Evolutionary conservation across 1,140 invertebrate species (phyloP), one percentile per base, ranked within the genome.

Genomic region (Notospermus geniculatus): DNA sequence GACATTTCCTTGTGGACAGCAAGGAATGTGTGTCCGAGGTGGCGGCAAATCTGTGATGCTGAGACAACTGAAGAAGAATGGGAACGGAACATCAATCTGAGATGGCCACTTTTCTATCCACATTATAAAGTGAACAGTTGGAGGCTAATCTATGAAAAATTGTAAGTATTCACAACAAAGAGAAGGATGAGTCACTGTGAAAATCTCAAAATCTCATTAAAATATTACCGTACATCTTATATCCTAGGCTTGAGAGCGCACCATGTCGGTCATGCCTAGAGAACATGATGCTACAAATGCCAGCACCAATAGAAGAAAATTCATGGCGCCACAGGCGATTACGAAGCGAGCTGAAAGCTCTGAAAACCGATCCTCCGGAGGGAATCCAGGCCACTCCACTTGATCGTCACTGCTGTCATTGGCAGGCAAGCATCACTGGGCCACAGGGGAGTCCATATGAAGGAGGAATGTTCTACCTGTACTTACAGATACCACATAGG

Each of bases 1-100:
- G 92, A 95, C 77, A 86, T 96, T 64, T 94, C 92, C 2, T 81
- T 95, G 63, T 92, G 91, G 89, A 88, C 89, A 78, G 88, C 90
- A 65, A 87, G 89, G 64, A 88, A 91, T 81, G 92, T 95, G 22
- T 94, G 92, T 77, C 83, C 87, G 67, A 86, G 91, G 67, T 95
- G 92, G 92, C 84, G 87, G 52, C 85, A 88, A 23, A 86, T 96
- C 25, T 81, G 96, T 36, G 85, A 87, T 52, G 87, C 87, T 29
- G 88, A 91, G 70, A 86, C 90, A 50, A 85, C 89, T 1, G 85
- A 88, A 41, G 84, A 87, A 30, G 87, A 89, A 70, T 95, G 92
- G 92, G 85, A 88, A 59, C 82, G 85, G 39, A 90, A 90, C 71
- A 87, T 89, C 0, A 84, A 85, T 61, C 80, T 86, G 43, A 84